Percentiles rank a stretch among this genome's conserved stretches.
phyloP scores from a whole-genome alignment of 2,113 vertebrate species.

The Philantomba maxwellii region DNA sequence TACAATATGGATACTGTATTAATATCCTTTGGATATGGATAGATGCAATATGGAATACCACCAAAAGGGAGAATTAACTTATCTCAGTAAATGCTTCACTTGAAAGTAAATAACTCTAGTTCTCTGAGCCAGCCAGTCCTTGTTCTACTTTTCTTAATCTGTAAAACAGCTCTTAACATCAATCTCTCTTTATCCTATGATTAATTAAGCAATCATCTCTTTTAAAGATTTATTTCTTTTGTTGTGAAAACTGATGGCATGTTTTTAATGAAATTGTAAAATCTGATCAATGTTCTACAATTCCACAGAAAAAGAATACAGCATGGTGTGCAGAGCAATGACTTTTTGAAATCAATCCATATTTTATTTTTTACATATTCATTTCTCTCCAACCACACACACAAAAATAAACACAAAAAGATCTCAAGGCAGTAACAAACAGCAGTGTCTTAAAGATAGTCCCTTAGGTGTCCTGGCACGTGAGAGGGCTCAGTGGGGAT shows the following conservation, averaged over 20 bases:
- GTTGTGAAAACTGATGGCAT: constrained; percentile 64
- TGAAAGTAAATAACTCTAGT: constrained; percentile 50
- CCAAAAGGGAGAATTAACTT: constrained; percentile 29
- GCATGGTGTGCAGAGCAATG: constrained; percentile 62
- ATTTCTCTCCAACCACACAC: constrained; percentile 1
- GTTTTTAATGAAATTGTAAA: constrained; percentile 74
- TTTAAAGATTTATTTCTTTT: constrained; percentile 78
- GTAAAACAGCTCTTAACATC: constrained; percentile 53
- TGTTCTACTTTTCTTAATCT: constrained; percentile 63
- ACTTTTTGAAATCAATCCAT: constrained; percentile 60
- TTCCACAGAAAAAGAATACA: constrained; percentile 44
- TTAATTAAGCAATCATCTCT: constrained; percentile 75
- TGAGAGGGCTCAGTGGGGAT: not conserved
- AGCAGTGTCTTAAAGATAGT: not conserved
- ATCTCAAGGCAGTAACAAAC: not conserved
- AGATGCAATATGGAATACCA: not conserved
- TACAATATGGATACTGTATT: not conserved
- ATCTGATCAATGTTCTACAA: constrained; percentile 72
- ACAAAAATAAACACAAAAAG: not conserved
- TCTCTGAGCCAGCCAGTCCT: constrained; percentile 12
- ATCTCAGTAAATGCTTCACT: constrained; percentile 20
- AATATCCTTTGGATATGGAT: not conserved
- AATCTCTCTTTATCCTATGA: constrained; percentile 69
- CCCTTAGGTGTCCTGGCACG: not conserved
- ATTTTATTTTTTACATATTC: constrained; percentile 39